Conservation (phyloP, 2,888 invertebrate genomes). For the Drosophila multiciliata region DNA sequence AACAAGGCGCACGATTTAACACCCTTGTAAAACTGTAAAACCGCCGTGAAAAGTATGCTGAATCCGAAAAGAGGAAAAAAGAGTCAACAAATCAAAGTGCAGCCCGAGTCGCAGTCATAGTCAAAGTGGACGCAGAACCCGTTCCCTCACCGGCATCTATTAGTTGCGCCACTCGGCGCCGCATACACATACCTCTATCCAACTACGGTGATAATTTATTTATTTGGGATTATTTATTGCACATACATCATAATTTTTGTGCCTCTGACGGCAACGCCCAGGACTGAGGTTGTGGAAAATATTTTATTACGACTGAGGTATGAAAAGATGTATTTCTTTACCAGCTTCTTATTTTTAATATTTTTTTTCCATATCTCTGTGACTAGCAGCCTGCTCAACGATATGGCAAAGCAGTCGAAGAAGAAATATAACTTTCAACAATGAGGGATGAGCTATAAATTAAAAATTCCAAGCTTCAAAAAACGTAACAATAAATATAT, state of each 20-base stretch:
- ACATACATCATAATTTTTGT: slow-evolving; percentile 83
- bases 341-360: slow-evolving; percentile 12
- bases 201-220: slow-evolving; percentile 81
- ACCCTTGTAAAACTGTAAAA: slow-evolving; percentile 78
- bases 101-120: slow-evolving; percentile 19
- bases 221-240: slow-evolving; percentile 84
- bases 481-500: slow-evolving; percentile 78
- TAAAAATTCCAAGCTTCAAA: slow-evolving; percentile 79
- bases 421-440: slow-evolving; percentile 78
- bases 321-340: slow-evolving; percentile 49
- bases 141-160: slow-evolving; percentile 61
- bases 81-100: slow-evolving; percentile 65
- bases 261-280: slow-evolving; percentile 63
- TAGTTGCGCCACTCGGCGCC: slow-evolving; percentile 75
- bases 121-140: slow-evolving; percentile 40
- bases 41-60: slow-evolving; percentile 67
- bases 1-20: slow-evolving; percentile 71
- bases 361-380: slow-evolving; percentile 27
- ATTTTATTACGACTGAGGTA: slow-evolving; percentile 68
- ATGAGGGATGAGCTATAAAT: slow-evolving; percentile 79
- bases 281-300: slow-evolving; percentile 54
- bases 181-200: slow-evolving; percentile 16
- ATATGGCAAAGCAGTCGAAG: slow-evolving; percentile 52
- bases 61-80: slow-evolving; percentile 8
- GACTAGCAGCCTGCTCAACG: slow-evolving; percentile 53